Conservation (phyloP, 2,797 vertebrate genomes). For the Lithobates sylvaticus region DNA sequence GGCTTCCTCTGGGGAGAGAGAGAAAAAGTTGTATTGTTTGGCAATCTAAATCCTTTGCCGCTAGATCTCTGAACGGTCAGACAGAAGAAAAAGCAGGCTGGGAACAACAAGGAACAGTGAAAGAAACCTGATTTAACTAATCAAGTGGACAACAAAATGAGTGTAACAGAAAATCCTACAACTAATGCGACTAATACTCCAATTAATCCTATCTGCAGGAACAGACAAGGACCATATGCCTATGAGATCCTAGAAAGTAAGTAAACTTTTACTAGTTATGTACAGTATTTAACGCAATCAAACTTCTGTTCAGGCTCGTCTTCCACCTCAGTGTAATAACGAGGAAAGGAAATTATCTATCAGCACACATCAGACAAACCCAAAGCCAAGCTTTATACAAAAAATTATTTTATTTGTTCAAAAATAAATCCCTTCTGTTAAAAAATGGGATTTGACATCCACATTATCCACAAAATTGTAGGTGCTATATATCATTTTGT, state of each 20-base stretch:
- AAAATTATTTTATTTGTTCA: no score
- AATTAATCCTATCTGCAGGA: conserved; percentile 40
- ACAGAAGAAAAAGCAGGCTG: neutral
- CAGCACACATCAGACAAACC: no score
- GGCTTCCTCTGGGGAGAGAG: conserved; percentile 1
- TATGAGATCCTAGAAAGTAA: conserved; percentile 53
- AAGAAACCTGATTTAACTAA: neutral
- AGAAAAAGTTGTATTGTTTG: conserved; percentile 18
- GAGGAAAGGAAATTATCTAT: no score
- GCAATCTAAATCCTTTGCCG: neutral
- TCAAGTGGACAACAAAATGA: conserved; percentile 18
- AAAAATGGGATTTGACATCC: no score
- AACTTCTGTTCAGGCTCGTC: no score
- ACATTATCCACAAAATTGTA: no score
- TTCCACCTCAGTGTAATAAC: no score
- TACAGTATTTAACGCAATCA: neutral
- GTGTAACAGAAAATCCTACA: neutral
- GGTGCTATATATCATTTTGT: no score
- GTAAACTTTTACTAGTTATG: neutral
- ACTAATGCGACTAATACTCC: conserved; percentile 18
- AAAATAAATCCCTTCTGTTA: no score
- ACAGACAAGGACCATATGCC: conserved; percentile 38
- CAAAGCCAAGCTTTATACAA: no score
- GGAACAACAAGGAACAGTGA: neutral
- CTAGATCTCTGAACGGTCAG: neutral